Evolutionary conservation across 2,797 vertebrate genomes (phyloP), one percentile per base, ranked within the genome.

Genomic region (Helarctos malayanus): DNA sequence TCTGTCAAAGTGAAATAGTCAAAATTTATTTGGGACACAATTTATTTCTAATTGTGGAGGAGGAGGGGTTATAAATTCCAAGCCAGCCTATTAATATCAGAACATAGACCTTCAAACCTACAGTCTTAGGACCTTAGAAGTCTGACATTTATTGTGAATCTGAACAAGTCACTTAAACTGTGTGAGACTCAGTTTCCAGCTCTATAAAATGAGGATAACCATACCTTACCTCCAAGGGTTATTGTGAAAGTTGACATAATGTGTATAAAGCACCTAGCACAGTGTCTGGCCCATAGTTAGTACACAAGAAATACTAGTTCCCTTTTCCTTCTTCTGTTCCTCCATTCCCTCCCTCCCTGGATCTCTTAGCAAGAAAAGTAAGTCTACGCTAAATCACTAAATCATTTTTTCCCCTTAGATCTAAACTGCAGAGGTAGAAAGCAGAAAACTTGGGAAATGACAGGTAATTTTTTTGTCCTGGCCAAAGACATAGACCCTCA

Each of bases 331-430:
- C 47, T 92, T 83, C 80, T 29, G 41, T 90, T 45, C 78, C 59
- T 94, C 27, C 8, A 5, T 81, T 83, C 87, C 81, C 71, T 93
- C 89, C 84, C 45, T 96, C 87, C 93, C 80, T 86, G 45, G 95
- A 81, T 92, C 80, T 94, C n/a, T 89, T 83, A 90, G 92, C 91
- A 97, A 94, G 95, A 96, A 92, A 93, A 96, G 79, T 94, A 82
- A 97, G 76, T 90, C 95, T 93, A 49, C 92, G 1, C 78, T 96
- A 82, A 97, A 97, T 98, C 85, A 97, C 97, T 97, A 75, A 98
- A 97, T 98, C 97, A 96, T 98, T 98, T 98, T 98, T 94, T 97
- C 97, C 98, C 97, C 94, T 98, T 98, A 98, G 98, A 98, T 98
- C 97, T 98, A 98, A 97, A 97, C 97, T 98, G 92, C 97, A 97